A percentile compares a stretch with the other conserved stretches of the same genome.
These are phyloP conservation scores for Neoitamus cyanurus DNA, from an alignment of 2,888 invertebrate species.

Conservation along the genomic window DNA sequence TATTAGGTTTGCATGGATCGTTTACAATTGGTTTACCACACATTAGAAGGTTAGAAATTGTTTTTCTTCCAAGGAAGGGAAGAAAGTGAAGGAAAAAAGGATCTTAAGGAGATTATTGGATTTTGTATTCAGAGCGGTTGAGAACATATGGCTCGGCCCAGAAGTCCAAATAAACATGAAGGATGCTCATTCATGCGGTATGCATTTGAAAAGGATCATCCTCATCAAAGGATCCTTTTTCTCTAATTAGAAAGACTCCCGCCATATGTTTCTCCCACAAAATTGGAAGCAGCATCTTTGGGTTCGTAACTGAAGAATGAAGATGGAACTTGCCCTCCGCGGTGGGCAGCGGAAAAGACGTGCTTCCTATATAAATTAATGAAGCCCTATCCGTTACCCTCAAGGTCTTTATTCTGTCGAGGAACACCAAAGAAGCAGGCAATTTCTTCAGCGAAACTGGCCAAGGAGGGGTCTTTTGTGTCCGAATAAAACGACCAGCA, in stretches of 20 bases:
- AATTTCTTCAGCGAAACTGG: background rate
- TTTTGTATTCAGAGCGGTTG: background rate
- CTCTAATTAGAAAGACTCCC: background rate
- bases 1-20: background rate
- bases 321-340: background rate
- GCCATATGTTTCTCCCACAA: background rate
- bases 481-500: background rate
- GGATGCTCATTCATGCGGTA: background rate
- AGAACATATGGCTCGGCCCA: background rate
- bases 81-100: background rate
- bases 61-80: background rate
- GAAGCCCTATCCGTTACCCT: background rate
- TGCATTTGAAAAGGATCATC: background rate
- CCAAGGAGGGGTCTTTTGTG: background rate
- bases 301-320: background rate
- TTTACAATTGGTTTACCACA: background rate
- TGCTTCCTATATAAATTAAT: background rate
- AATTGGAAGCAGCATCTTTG: background rate
- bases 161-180: background rate
- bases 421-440: slow-evolving; percentile 23
- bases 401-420: background rate
- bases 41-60: background rate
- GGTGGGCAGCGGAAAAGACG: background rate
- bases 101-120: background rate
- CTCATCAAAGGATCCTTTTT: background rate